These are phyloP conservation scores for fruit fly (Drosophila melanogaster) DNA, from an alignment of 1,140 invertebrate genomes.

Conservation along the genomic window Release_6_plus_ISO1_MT NC_004354.4:1606001-1606500, in stretches of 20 bases:
- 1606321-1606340: conserved; percentile 85
- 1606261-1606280: conserved; percentile 26
- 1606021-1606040: background rate
- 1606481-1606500: background rate
- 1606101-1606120: conserved; percentile 1
- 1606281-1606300: conserved; percentile 79
- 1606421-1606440: conserved; percentile 10
- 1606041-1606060: background rate
- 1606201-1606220: conserved; percentile 30
- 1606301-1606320: conserved; percentile 84
- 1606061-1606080: background rate
- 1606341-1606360: conserved; percentile 84
- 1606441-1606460: conserved; percentile 1
- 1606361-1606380: conserved; percentile 84
- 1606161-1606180: conserved; percentile 65
- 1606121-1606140: conserved; percentile 30
- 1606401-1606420: conserved; percentile 11
- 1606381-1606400: conserved; percentile 63
- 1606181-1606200: conserved; percentile 53
- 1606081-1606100: conserved; percentile 10
- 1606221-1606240: conserved; percentile 35
- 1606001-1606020: conserved; percentile 37
- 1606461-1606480: conserved; percentile 12
- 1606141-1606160: conserved; percentile 70
- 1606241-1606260: conserved; percentile 9